Base-by-base conservation (phyloP, 1,140 invertebrate species). In the Monomorium pharaonis region DNA sequence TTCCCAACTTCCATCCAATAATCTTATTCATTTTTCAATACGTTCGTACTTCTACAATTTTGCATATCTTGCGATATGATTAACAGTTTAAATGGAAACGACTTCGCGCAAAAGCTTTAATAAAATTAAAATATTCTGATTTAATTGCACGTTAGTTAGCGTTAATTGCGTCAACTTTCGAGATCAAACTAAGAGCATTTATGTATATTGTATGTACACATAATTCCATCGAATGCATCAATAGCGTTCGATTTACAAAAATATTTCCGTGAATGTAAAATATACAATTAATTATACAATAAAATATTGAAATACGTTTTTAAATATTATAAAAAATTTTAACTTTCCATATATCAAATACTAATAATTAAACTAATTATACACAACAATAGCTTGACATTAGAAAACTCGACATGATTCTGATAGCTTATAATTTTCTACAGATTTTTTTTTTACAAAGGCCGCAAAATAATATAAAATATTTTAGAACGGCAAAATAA, bases 11-110 rank as follows among this genome's bases (percentile, higher is more conserved):
- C 21, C 81, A 51, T 9, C 44, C 47, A 30, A 14, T 3, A 3
- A 77, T 47, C 24, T 18, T n/a, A 47, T 49, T 65, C 58, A 14
- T 44, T 80, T 80, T 70, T 44, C 62, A 21, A 65, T 30, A 65
- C 27, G 21, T 37, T n/a, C n/a, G 42, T 30, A n/a, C 63, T 77
- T 63, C 58, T 63, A n/a, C 27, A 33, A 63, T 78, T 65, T 78
- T 49, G 44, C 33, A 63, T 63, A 77, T 33, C 56, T 47, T 62
- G 16, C 9, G 3, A 27, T 18, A 9, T 37, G 33, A 62, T 10
- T 60, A 49, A 62, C 12, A 60, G 24, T 63, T 62, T 37, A 49
- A 44, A 47, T 63, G 6, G 18, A 80, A 67, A 54, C 14, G 5
- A 80, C 21, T 37, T 80, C 12, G 47, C 21, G n/a, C 14, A n/a